Conservation (phyloP, 2,888 invertebrate genomes). For the Ellobium chinense region DNA sequence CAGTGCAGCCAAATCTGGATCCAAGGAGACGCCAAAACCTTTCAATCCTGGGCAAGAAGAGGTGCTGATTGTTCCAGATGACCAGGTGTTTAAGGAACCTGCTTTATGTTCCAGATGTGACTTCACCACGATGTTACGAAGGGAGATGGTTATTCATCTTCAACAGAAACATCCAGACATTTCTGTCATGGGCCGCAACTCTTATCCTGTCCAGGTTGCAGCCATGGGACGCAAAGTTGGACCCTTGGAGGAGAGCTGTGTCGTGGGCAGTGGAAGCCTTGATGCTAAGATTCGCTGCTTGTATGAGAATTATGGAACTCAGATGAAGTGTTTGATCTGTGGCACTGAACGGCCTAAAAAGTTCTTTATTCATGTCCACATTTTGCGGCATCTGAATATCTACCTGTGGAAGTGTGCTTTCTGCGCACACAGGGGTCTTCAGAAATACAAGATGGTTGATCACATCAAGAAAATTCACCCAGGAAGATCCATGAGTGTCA, state of each 20-base stretch:
- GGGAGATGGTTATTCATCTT: conserved; percentile 53
- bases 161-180: conserved; percentile 53
- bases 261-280: conserved; percentile 55
- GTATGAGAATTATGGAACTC: conserved; percentile 54
- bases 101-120: conserved; percentile 60
- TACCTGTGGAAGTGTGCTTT: conserved; percentile 68
- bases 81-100: conserved; percentile 52
- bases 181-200: conserved; percentile 53
- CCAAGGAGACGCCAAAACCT: conserved; percentile 13
- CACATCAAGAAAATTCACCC: conserved; percentile 55
- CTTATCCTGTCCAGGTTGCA: conserved; percentile 49
- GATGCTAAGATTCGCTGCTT: conserved; percentile 53
- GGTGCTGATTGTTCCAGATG: conserved; percentile 53
- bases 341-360: conserved; percentile 64
- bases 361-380: conserved; percentile 69
- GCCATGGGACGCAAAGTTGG: conserved; percentile 32
- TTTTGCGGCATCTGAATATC: conserved; percentile 67
- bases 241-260: conserved; percentile 48
- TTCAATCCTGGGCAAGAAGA: conserved; percentile 46
- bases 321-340: conserved; percentile 65
- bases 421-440: conserved; percentile 60
- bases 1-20: neutral
- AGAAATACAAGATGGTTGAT: conserved; percentile 57
- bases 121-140: conserved; percentile 50
- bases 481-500: conserved; percentile 50